phyloP scores from a whole-genome alignment of 2,888 invertebrate species.

The Parnassius smintheus region DNA sequence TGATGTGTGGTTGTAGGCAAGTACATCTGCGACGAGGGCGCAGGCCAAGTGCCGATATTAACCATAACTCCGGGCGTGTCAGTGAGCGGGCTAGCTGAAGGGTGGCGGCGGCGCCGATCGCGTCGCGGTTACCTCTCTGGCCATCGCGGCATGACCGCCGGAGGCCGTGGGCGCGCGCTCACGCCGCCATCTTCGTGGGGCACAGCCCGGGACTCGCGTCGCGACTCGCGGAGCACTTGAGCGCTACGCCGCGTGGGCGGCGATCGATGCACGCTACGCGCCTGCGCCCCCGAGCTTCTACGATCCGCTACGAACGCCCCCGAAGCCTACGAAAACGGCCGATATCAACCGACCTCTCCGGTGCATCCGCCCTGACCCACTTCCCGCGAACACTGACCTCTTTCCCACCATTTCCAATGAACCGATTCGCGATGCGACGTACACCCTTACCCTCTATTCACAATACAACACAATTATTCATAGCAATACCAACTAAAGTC shows the following conservation, averaged over 20 bases:
- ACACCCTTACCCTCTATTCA: constrained; percentile 33
- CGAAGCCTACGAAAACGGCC: constrained; percentile 29
- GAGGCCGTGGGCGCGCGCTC: constrained; percentile 81
- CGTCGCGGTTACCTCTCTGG: constrained; percentile 83
- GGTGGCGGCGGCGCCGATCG: constrained; percentile 58
- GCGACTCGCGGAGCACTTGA: constrained; percentile 68
- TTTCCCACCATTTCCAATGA: constrained; percentile 41
- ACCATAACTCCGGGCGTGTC: constrained; percentile 58
- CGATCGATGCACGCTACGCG: constrained; percentile 61
- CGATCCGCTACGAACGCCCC: constrained; percentile 52
- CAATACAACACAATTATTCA: constrained; percentile 31
- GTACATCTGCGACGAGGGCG: constrained; percentile 30
- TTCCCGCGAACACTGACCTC: constrained; percentile 64
- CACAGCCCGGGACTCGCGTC: constrained; percentile 73
- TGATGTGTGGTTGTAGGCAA: constrained; percentile 22
- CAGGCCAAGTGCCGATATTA: constrained; percentile 37
- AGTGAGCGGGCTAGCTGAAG: constrained; percentile 59
- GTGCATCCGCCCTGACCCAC: constrained; percentile 70
- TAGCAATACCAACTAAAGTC: constrained; percentile 35
- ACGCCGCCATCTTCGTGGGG: constrained; percentile 77
- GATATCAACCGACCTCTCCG: constrained; percentile 44
- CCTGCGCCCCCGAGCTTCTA: constrained; percentile 58
- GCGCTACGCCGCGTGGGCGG: constrained; percentile 57
- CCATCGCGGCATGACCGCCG: constrained; percentile 86
- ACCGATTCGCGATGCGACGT: constrained; percentile 39